Evolutionary conservation across 2,888 invertebrate genomes (phyloP).

Genomic region (Pardosa pseudoannulata): DNA sequence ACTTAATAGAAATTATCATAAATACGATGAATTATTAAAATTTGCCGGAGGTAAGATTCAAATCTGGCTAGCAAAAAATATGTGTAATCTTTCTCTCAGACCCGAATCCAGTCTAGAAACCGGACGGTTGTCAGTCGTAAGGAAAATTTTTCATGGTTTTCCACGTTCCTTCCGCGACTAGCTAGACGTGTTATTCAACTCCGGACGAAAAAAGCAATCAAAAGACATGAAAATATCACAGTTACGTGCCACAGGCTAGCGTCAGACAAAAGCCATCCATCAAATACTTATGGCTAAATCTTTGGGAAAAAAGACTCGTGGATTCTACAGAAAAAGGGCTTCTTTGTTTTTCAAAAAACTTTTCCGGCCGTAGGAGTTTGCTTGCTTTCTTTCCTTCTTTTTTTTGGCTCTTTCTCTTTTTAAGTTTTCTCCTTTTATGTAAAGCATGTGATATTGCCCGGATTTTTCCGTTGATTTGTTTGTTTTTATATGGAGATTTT

Average conservation of each 20-base stretch:
- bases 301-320: neutral
- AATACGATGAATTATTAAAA: no score
- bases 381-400: neutral
- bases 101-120: no score
- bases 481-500: neutral
- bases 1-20: no score
- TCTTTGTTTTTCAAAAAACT: neutral
- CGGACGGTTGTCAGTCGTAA: no score
- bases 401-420: neutral
- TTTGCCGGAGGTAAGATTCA: no score
- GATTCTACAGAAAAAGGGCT: neutral
- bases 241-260: neutral
- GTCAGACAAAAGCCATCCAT: slow-evolving; percentile 1
- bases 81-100: no score
- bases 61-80: no score
- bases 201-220: neutral
- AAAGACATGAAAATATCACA: neutral
- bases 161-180: no score
- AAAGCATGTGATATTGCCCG: neutral
- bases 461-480: neutral
- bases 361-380: neutral
- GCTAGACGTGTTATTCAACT: neutral
- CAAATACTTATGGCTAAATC: neutral
- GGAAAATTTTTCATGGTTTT: no score
- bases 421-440: neutral